Base-by-base conservation (phyloP, 2,113 vertebrate species). In the Etheostoma cragini region DNA sequence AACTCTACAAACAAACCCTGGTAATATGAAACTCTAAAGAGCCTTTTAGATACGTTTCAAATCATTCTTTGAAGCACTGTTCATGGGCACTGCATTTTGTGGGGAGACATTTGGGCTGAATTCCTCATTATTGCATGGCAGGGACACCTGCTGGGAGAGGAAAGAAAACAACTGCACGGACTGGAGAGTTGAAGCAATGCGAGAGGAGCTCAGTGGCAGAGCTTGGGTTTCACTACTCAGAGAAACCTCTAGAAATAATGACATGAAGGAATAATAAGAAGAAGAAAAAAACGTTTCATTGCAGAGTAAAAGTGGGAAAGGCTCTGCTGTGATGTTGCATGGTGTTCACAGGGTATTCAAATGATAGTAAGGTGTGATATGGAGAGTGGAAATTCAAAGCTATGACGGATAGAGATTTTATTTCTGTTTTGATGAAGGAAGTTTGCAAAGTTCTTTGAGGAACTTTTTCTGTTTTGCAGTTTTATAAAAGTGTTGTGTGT, bases 71-170 rank as follows among this genome's bases (percentile, higher is more conserved):
- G 83, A 90, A 85, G 74, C 60, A 1, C 42, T 10, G 58, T 86
- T 78, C 64, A 72, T 80, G 80, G 77, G 15, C 76, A 54, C 66
- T 79, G 56, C 50, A 21, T 82, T 38, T 78, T 83, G 83, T 64
- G 53, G 68, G 72, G 71, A 83, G 62, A 78, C 49, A 61, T 88
- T 76, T 81, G 83, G 80, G 64, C 71, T 76, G 69, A 81, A 87
- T 86, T 91, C 76, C 79, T 89, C 83, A 89, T 89, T 81, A 87
- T 64, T 92, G 91, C 74, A 81, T 93, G 91, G 93, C 91, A 89
- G 88, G 86, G 90, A 93, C 93, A 91, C 91, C 90, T 95, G 90
- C 91, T 94, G 92, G 92, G 90, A 91, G 89, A 89, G 75, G 52
- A 78, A 83, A 82, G 86, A 75, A 88, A 89, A 90, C 81, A 92